Conservation (phyloP, 2,797 vertebrate species). For the Pampus argenteus region DNA sequence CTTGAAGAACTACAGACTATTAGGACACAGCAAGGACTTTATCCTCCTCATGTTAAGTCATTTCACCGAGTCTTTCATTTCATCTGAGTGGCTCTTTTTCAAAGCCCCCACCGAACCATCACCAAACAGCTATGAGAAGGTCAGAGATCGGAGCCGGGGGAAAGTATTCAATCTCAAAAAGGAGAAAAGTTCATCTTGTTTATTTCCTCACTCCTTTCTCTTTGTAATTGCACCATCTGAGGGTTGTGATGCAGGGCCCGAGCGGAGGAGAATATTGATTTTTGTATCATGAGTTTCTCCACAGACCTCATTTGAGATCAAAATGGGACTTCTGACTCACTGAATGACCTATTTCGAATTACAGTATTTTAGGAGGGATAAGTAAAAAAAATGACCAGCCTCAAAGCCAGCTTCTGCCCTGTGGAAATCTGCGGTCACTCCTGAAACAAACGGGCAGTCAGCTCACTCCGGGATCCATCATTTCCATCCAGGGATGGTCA, state of each 20-base stretch:
- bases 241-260: neutral
- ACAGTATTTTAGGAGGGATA: neutral
- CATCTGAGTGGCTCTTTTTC: slow-evolving; percentile 14
- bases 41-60: slow-evolving; percentile 33
- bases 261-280: neutral
- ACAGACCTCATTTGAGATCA: neutral
- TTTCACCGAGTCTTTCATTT: slow-evolving; percentile 17
- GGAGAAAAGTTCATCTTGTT: slow-evolving; percentile 10
- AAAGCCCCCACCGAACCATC: neutral
- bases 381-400: neutral
- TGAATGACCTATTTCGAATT: slow-evolving; percentile 7
- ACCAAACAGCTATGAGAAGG: neutral
- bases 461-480: slow-evolving; percentile 35
- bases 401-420: neutral
- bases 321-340: slow-evolving; percentile 8
- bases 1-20: slow-evolving; percentile 64
- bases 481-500: slow-evolving; percentile 12
- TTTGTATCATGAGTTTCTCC: neutral
- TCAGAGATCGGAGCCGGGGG: slow-evolving; percentile 10
- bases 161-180: slow-evolving; percentile 2
- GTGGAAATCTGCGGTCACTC: slow-evolving; percentile 32
- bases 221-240: slow-evolving; percentile 8
- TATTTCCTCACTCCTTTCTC: neutral
- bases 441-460: slow-evolving; percentile 25
- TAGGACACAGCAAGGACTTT: slow-evolving; percentile 58